Evolutionary conservation across 2,888 invertebrate species (phyloP).

Genomic region (Chironomus tentans): DNA sequence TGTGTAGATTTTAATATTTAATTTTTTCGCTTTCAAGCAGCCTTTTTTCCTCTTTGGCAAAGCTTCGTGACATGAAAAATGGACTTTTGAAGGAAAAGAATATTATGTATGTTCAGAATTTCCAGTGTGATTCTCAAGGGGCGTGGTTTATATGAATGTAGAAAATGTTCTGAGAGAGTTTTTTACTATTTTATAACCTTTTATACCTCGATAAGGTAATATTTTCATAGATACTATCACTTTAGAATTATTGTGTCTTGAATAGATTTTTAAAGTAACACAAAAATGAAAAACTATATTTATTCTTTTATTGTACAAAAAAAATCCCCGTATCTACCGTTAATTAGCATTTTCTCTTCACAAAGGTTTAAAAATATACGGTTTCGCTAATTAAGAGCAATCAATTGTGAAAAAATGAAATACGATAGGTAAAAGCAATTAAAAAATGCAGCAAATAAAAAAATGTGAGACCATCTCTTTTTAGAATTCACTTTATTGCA

Average conservation of each 20-base stretch:
- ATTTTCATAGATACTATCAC: too few relatives aligned
- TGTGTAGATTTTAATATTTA: constrained; percentile 12
- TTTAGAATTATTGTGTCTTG: too few relatives aligned
- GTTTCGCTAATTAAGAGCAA: not conserved
- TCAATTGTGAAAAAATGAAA: not conserved
- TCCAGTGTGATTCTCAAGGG: not conserved
- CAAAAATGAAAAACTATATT: not conserved
- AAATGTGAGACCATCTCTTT: not conserved
- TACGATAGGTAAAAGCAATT: not conserved
- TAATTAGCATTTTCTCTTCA: not conserved
- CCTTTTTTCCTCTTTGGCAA: not conserved
- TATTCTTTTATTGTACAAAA: too few relatives aligned
- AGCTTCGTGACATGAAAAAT: constrained; percentile 1
- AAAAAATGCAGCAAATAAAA: not conserved
- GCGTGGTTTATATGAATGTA: not conserved
- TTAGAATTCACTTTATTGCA: constrained; percentile 8
- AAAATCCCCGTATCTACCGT: not conserved
- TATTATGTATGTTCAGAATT: not conserved
- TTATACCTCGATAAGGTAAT: not conserved
- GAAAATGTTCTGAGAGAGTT: constrained; percentile 11
- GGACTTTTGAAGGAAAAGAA: constrained; percentile 4
- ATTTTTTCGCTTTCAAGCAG: not conserved
- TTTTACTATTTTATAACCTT: not conserved
- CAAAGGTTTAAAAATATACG: not conserved
- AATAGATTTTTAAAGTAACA: not conserved